phyloP scores from a whole-genome alignment of 2,888 invertebrate species.

The Drosophila melanosoma region DNA sequence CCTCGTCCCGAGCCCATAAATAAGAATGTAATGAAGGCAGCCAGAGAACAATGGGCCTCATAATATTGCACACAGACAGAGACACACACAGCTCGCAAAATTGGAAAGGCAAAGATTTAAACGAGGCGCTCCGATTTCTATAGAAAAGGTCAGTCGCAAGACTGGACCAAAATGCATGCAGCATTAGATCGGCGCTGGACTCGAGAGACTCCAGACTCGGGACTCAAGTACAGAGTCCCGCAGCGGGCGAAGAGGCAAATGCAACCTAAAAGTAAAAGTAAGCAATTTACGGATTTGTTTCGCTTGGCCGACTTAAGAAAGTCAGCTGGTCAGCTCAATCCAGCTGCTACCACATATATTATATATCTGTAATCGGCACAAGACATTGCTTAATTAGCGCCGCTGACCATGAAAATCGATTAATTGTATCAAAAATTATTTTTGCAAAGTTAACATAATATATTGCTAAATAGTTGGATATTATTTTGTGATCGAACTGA shows the following conservation, averaged over 20 bases:
- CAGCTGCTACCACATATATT: slow-evolving; percentile 44
- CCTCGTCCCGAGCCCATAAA: slow-evolving; percentile 57
- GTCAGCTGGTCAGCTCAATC: slow-evolving; percentile 65
- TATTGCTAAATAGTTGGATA: neutral
- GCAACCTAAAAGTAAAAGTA: slow-evolving; percentile 70
- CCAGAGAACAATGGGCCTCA: slow-evolving; percentile 69
- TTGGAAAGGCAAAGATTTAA: slow-evolving; percentile 47
- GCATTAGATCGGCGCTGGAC: slow-evolving; percentile 20
- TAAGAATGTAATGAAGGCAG: slow-evolving; percentile 76
- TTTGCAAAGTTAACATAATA: slow-evolving; percentile 21
- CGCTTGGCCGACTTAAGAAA: slow-evolving; percentile 62
- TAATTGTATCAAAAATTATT: slow-evolving; percentile 44
- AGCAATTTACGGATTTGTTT: slow-evolving; percentile 75
- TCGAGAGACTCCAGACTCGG: neutral
- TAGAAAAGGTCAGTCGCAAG: slow-evolving; percentile 54
- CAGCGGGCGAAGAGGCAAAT: slow-evolving; percentile 20
- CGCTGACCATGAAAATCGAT: slow-evolving; percentile 69
- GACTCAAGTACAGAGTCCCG: slow-evolving; percentile 4
- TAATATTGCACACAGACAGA: slow-evolving; percentile 61
- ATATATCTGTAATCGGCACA: slow-evolving; percentile 20
- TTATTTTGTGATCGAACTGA: neutral
- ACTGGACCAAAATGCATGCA: slow-evolving; percentile 29
- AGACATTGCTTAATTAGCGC: slow-evolving; percentile 58
- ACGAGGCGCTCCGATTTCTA: slow-evolving; percentile 63
- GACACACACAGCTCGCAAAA: neutral